Evolutionary conservation across 2,888 invertebrate species (phyloP), one percentile per base, ranked within the genome.

Genomic region (Clistopyga incitator): DNA sequence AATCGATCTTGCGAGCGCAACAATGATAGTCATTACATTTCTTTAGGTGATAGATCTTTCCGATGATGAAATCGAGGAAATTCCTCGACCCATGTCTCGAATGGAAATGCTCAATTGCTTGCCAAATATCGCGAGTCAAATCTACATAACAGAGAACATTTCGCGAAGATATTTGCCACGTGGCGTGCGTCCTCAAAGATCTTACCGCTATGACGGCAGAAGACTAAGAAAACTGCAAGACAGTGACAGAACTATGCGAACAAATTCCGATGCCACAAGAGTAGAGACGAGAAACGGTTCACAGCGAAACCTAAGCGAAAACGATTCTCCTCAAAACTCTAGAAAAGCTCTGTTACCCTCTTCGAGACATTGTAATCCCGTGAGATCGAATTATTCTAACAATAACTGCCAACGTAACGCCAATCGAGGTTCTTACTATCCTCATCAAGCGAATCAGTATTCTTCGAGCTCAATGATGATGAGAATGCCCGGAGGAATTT

Each of bases 61-160:
- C 0, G 93, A 93, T 45, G 93, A 93, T 52, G 93, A 93, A 59
- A 88, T 92, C 65, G 90, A 93, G 82, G 91, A 92, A 84, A 88
- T 92, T 34, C 91, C 90, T 1, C 85, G 84, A 3, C 88, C 88
- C 3, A 85, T 91, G 88, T 88, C 92, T 3, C 87, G 91, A 75
- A 89, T 90, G 89, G 92, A 93, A 65, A 89, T 93, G 81, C 85
- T 93, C 23, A 91, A 92, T 83, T 86, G 89, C n/a, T 81, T 93
- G 59, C 93, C 93, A 34, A 91, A 93, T 80, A 86, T 92, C 10
- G 91, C 90, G 10, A 71, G 47, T 15, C 78, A 75, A 3, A 79
- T 86, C 6, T 76, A 84, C 3, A 47, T 90, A 3, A 87, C 82
- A 23, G 86, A 88, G 15, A 90, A 88, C 77, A 89, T 91, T 64